These are phyloP conservation scores for Pseudochirops cupreus DNA, from an alignment of 2,797 vertebrate genomes.

Conservation along the genomic window DNA sequence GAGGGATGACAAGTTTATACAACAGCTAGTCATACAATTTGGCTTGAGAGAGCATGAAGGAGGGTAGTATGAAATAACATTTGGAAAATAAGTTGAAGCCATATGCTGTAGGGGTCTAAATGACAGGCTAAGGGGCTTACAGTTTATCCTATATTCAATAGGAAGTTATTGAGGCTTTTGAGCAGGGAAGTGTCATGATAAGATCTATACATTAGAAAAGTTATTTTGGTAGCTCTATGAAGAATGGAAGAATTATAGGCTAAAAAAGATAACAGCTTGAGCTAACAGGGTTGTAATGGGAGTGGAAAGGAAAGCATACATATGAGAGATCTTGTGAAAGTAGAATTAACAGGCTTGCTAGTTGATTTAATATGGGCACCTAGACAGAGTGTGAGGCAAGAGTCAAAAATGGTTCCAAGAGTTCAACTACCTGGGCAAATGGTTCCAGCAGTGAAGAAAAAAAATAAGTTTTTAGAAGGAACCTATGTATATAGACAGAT, in stretches of 20 bases:
- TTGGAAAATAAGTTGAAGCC: neutral
- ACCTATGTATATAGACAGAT: neutral
- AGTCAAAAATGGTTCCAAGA: neutral
- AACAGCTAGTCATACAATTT: neutral
- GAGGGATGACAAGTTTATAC: neutral
- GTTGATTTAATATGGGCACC: neutral
- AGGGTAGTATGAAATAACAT: neutral
- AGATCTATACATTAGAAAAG: neutral
- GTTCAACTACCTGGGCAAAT: neutral
- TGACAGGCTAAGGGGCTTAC: neutral
- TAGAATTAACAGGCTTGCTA: neutral
- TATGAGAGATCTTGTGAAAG: neutral
- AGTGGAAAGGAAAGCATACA: neutral
- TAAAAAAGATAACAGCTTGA: neutral
- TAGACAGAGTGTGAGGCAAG: neutral
- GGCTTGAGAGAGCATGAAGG: neutral
- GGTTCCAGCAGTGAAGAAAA: neutral
- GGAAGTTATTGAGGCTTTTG: neutral
- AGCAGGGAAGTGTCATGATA: neutral
- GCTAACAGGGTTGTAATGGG: neutral
- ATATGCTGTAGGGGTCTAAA: neutral
- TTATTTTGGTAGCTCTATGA: neutral
- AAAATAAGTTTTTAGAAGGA: neutral
- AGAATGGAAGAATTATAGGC: neutral
- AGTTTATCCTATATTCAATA: neutral